Evolutionary conservation across 2,888 invertebrate genomes (phyloP).

Genomic region (Sipha maydis): DNA sequence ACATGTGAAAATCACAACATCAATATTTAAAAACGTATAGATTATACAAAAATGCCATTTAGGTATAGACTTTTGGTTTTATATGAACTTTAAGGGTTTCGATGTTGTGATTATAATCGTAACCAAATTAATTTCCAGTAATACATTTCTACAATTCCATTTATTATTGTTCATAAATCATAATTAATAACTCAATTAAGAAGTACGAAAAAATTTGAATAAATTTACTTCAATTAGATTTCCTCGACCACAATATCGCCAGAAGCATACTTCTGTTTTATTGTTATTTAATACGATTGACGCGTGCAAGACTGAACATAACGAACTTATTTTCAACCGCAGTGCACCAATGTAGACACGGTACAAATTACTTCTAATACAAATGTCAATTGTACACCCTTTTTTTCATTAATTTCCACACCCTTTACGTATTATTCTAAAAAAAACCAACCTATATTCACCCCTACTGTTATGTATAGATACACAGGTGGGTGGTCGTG

Average conservation of each 20-base stretch:
- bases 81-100: too few relatives aligned
- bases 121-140: too few relatives aligned
- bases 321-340: slow-evolving; percentile 51
- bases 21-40: too few relatives aligned
- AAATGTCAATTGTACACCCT: slow-evolving; percentile 34
- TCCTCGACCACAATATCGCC: slow-evolving; percentile 24
- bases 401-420: background rate
- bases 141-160: slow-evolving; percentile 13
- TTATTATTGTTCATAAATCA: slow-evolving; percentile 6
- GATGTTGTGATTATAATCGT: too few relatives aligned
- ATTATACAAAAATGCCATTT: too few relatives aligned
- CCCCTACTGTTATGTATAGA: background rate
- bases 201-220: slow-evolving; percentile 23
- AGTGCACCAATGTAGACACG: background rate
- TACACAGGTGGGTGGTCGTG: slow-evolving; percentile 56
- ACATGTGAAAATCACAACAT: too few relatives aligned
- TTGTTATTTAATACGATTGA: slow-evolving; percentile 59
- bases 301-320: slow-evolving; percentile 49
- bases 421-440: slow-evolving; percentile 7
- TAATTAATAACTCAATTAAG: slow-evolving; percentile 8
- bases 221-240: slow-evolving; percentile 49
- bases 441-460: slow-evolving; percentile 6
- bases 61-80: too few relatives aligned
- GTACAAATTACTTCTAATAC: slow-evolving; percentile 36
- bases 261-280: slow-evolving; percentile 1